These are phyloP conservation scores for Cheilosia grossa DNA, from an alignment of 2,888 invertebrate genomes.

Conservation along the genomic window DNA sequence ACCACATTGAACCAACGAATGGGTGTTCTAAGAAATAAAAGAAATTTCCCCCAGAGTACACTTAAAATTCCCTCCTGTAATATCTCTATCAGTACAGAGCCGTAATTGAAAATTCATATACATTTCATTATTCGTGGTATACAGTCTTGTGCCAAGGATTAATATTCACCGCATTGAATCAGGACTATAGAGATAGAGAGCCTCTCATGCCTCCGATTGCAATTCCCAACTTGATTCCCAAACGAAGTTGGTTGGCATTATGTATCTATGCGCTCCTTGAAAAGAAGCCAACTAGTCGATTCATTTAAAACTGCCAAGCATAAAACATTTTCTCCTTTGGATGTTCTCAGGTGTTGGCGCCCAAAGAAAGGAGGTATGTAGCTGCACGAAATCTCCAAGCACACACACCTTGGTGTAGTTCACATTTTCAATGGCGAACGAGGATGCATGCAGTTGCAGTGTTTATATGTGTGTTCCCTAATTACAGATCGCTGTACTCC, in stretches of 20 bases:
- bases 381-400: neutral
- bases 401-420: neutral
- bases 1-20: slow-evolving; percentile 1
- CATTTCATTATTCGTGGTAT: neutral
- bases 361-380: slow-evolving; percentile 2
- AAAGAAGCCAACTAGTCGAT: slow-evolving; percentile 63
- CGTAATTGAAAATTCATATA: slow-evolving; percentile 5
- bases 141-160: slow-evolving; percentile 3
- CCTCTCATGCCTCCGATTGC: neutral
- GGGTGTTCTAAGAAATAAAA: slow-evolving; percentile 1
- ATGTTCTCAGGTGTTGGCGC: slow-evolving; percentile 13
- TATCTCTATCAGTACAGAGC: neutral
- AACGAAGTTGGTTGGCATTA: neutral
- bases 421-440: neutral
- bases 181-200: neutral
- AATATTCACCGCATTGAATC: slow-evolving; percentile 20
- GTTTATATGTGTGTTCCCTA: slow-evolving; percentile 23
- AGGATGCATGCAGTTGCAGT: neutral
- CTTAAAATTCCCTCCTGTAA: neutral
- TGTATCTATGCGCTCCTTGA: slow-evolving; percentile 11
- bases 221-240: slow-evolving; percentile 6
- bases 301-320: slow-evolving; percentile 51
- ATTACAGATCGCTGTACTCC: slow-evolving; percentile 38
- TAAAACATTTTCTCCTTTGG: slow-evolving; percentile 17
- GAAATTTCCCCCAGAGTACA: neutral